Base-by-base conservation (phyloP, 1,140 invertebrate species). In the Chelonus insularis region DNA sequence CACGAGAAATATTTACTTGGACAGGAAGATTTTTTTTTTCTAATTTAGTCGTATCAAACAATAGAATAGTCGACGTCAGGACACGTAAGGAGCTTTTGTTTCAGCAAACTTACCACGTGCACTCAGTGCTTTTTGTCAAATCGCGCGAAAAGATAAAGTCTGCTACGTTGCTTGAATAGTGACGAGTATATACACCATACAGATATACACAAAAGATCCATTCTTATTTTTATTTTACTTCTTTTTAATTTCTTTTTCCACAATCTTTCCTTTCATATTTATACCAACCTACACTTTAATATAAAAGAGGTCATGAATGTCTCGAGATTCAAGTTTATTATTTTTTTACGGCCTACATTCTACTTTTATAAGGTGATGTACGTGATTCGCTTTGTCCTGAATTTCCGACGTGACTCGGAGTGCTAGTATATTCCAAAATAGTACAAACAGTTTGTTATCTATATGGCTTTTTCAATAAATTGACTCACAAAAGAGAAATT, bases 141-240 rank as follows among this genome's bases (percentile, higher is more conserved):
- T 72, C 70, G 69, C 60, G 67, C 66, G 70, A 72, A 65, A 73
- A 72, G 70, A 72, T 71, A 73, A 72, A 71, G 63, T 61, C 51
- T 32, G 43, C 25, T 36, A 43, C 58, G 48, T 55, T 52, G 23
- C 63, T 69, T 61, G 61, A 68, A 60, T 64, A 70, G 57, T 39
- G 21, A n/a, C n/a, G n/a, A n/a, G n/a, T n/a, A n/a, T n/a, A n/a
- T n/a, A n/a, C n/a, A n/a, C n/a, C 7, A 29, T 29, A 29, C 3
- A 4, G 25, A 29, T 29, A 29, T 29, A 29, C 7, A 52, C 37
- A n/a, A 12, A 37, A 29, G 4, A 43, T 0, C 21, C 14, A 4
- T 18, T 12, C 11, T 32, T n/a, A 6, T 16, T 45, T 54, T 43
- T 20, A 20, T 34, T 45, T 9, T 14, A 2, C 2, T 51, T 51